Evolutionary conservation across 2,888 invertebrate species (phyloP).

Genomic region (Temnothorax unifasciatus): DNA sequence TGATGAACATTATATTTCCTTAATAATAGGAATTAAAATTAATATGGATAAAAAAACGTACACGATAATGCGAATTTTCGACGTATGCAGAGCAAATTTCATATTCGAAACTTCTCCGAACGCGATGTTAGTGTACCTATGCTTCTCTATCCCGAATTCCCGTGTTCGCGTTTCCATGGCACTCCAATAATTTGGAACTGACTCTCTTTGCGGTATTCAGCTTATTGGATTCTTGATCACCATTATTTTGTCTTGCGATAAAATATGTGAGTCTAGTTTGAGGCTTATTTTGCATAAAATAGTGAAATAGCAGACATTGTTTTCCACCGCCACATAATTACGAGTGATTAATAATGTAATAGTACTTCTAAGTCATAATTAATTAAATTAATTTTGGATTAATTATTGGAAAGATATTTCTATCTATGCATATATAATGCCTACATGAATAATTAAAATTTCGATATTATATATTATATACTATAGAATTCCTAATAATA

Average conservation of each 20-base stretch:
- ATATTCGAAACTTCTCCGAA: neutral
- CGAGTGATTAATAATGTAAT: neutral
- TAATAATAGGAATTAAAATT: neutral
- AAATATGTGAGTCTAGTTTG: constrained; percentile 39
- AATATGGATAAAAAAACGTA: neutral
- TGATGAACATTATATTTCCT: neutral
- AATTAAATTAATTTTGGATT: constrained; percentile 9
- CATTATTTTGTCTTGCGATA: constrained; percentile 14
- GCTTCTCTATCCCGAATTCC: constrained; percentile 28
- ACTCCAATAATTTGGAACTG: constrained; percentile 57
- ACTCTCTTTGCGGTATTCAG: constrained; percentile 68
- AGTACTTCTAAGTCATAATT: neutral
- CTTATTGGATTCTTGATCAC: constrained; percentile 71
- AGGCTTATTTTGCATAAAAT: constrained; percentile 26
- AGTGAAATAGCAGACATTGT: constrained; percentile 30
- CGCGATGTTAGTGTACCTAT: constrained; percentile 13
- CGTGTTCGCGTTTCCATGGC: constrained; percentile 31
- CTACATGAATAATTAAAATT: neutral
- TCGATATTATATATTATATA: neutral
- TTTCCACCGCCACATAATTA: neutral
- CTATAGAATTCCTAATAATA: neutral
- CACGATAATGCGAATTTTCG: neutral
- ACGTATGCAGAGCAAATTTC: constrained; percentile 50
- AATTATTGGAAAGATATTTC: neutral
- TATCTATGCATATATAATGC: no score